Percentiles rank a stretch among this genome's conserved stretches.
phyloP scores from a whole-genome alignment of 2,797 vertebrate genomes.

The Spea hammondii region DNA sequence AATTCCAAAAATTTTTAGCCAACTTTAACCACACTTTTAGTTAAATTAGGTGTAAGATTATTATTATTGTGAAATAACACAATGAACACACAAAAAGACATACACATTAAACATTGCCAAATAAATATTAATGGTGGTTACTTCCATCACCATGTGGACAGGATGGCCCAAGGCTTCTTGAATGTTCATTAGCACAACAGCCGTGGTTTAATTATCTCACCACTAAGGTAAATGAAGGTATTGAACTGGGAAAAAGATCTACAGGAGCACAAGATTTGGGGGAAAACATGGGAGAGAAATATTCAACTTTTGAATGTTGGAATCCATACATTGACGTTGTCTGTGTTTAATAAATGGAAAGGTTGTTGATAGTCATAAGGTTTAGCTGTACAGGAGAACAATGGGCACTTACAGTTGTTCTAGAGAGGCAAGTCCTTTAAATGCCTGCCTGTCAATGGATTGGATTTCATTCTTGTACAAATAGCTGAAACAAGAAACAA shows the following conservation, averaged over 20 bases:
- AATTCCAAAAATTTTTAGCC: too few species aligned
- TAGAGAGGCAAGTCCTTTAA: constrained; percentile 99
- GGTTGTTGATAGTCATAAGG: background rate
- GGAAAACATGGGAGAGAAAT: too few species aligned
- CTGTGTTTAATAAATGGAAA: background rate
- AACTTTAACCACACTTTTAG: background rate
- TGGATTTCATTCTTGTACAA: constrained; percentile 99
- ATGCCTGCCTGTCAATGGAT: constrained; percentile 98
- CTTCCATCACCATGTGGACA: too few species aligned
- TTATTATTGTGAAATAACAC: background rate
- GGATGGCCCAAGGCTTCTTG: too few species aligned
- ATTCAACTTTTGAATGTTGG: background rate
- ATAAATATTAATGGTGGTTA: background rate
- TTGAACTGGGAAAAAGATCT: too few species aligned
- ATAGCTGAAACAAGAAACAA: constrained; percentile 98
- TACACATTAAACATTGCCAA: background rate
- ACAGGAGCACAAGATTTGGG: too few species aligned
- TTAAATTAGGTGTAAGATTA: background rate
- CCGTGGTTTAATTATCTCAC: too few species aligned
- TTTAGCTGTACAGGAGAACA: background rate
- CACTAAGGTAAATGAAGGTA: too few species aligned
- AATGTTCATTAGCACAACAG: too few species aligned
- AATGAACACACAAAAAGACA: background rate
- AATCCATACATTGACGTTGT: background rate
- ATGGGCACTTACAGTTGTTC: constrained; percentile 98